Evolutionary conservation across 2,797 vertebrate species (phyloP).

Genomic region (Pelobates cultripes): DNA sequence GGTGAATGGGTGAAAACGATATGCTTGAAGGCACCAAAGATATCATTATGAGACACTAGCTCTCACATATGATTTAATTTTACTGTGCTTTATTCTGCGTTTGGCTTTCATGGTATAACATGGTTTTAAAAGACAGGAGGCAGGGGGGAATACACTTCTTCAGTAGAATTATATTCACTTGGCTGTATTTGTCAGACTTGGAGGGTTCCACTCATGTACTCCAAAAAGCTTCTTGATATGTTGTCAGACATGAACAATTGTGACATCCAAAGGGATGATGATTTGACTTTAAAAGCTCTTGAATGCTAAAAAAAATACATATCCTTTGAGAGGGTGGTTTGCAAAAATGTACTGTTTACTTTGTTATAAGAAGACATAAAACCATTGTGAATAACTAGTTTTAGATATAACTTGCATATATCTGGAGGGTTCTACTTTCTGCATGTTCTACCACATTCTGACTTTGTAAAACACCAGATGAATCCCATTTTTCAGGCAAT

Average conservation of each 20-base stretch:
- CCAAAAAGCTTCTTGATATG: slow-evolving; percentile 12
- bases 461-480: no score
- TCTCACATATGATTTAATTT: background rate
- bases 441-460: no score
- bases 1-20: no score
- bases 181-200: background rate
- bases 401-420: no score
- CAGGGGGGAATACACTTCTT: background rate
- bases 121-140: background rate
- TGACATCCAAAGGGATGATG: background rate
- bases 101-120: no score
- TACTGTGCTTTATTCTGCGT: background rate
- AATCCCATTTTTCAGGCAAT: no score
- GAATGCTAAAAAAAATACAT: slow-evolving; percentile 13
- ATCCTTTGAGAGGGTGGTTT: slow-evolving; percentile 18
- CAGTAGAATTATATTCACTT: background rate
- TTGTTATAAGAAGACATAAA: slow-evolving; percentile 1
- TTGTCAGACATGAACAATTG: slow-evolving; percentile 23
- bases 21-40: no score
- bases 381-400: background rate
- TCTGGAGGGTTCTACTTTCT: no score
- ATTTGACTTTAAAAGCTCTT: slow-evolving; percentile 34
- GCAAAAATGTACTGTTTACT: slow-evolving; percentile 7
- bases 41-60: no score
- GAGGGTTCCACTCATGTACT: background rate